Percentiles rank a stretch among this genome's conserved stretches.
phyloP scores from a whole-genome alignment of 2,888 invertebrate species.

The Lasioglossum morio region DNA sequence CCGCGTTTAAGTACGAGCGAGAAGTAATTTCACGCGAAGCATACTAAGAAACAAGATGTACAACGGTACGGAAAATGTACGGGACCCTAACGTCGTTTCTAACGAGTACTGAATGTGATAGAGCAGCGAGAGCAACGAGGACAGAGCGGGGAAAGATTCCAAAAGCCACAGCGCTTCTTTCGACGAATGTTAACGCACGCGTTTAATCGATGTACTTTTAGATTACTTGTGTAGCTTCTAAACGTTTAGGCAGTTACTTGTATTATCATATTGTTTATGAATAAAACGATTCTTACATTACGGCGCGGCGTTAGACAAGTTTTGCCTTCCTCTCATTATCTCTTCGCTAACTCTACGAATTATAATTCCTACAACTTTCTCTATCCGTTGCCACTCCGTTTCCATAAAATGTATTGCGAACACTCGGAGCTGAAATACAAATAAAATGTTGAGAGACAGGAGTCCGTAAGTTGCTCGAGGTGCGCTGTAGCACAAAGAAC shows the following conservation, averaged over 20 bases:
- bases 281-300: constrained; percentile 33
- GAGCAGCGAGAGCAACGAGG: background rate
- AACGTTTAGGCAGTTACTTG: constrained; percentile 24
- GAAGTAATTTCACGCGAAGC: background rate
- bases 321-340: background rate
- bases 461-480: background rate
- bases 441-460: background rate
- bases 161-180: background rate
- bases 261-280: constrained; percentile 39
- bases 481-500: background rate
- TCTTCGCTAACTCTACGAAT: background rate
- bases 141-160: background rate
- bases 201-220: constrained; percentile 4
- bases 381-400: no score
- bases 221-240: constrained; percentile 19
- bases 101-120: constrained; percentile 10
- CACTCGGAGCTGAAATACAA: no score
- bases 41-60: background rate
- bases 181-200: background rate
- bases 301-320: background rate
- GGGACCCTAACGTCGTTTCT: constrained; percentile 11
- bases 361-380: background rate
- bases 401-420: no score
- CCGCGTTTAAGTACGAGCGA: background rate
- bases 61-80: background rate